Conservation (phyloP, 1,140 invertebrate species). For the Hyposmocoma kahamanoa region DNA sequence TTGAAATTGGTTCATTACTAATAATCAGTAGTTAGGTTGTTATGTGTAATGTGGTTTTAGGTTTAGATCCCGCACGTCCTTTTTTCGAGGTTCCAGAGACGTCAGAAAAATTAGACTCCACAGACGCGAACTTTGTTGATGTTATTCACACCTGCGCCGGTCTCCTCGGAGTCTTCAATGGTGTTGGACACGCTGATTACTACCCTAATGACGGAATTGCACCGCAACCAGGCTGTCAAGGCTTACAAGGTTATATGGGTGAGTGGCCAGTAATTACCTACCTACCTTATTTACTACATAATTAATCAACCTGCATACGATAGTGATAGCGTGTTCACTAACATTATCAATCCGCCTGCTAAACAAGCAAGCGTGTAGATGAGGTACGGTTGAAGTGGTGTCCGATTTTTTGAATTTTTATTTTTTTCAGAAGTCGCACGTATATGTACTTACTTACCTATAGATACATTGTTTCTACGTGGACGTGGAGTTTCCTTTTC, state of each 20-base stretch:
- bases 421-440: neutral
- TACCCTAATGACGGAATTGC: conserved; percentile 65
- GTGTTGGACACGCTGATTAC: conserved; percentile 70
- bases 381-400: neutral
- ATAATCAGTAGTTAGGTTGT: neutral
- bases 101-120: conserved; percentile 57
- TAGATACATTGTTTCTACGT: neutral
- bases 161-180: conserved; percentile 51
- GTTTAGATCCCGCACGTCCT: conserved; percentile 75
- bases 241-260: conserved; percentile 72
- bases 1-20: neutral
- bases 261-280: too few species aligned
- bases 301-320: too few species aligned
- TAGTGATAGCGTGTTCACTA: neutral
- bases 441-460: neutral
- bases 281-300: conserved; percentile 1
- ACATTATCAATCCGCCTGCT: neutral
- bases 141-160: conserved; percentile 73
- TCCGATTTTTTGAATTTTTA: neutral
- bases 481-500: neutral
- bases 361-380: neutral
- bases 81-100: conserved; percentile 48
- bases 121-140: conserved; percentile 74
- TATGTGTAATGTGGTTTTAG: conserved; percentile 37
- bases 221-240: conserved; percentile 67